phyloP scores from a whole-genome alignment of 2,797 vertebrate species.

The Phoeniculus purpureus region DNA sequence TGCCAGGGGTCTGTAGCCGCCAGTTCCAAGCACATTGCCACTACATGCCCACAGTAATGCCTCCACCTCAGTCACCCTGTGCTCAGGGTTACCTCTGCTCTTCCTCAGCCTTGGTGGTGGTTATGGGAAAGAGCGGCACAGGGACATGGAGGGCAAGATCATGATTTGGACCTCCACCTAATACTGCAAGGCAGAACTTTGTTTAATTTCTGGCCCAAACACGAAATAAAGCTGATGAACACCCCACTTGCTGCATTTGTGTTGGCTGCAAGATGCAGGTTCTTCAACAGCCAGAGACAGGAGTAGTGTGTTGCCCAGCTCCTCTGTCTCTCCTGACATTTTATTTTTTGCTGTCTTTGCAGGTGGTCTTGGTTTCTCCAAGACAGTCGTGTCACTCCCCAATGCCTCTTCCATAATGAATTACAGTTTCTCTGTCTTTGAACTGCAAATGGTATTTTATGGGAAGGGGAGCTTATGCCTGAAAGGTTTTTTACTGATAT shows the following conservation, averaged over 20 bases:
- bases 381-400: neutral
- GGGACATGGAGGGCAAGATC: neutral
- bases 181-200: neutral
- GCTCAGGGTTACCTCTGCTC: neutral
- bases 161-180: rapidly evolving
- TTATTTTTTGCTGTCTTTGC: neutral
- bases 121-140: neutral
- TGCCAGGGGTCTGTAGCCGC: rapidly evolving
- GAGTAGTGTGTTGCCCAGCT: neutral
- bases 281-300: neutral
- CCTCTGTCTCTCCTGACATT: neutral
- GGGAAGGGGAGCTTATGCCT: neutral
- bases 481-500: neutral
- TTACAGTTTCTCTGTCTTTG: neutral
- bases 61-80: neutral
- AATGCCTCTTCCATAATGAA: neutral
- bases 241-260: neutral
- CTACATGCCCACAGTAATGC: neutral
- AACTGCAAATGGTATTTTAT: neutral
- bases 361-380: neutral
- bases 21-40: neutral
- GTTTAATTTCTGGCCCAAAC: neutral
- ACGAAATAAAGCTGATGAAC: neutral
- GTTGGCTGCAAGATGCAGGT: neutral
- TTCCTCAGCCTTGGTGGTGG: neutral